A percentile compares a stretch with the other conserved stretches of the same genome.
These are phyloP conservation scores for Scaptomyza parva DNA, from an alignment of 2,888 invertebrate species.

Conservation along the genomic window DNA sequence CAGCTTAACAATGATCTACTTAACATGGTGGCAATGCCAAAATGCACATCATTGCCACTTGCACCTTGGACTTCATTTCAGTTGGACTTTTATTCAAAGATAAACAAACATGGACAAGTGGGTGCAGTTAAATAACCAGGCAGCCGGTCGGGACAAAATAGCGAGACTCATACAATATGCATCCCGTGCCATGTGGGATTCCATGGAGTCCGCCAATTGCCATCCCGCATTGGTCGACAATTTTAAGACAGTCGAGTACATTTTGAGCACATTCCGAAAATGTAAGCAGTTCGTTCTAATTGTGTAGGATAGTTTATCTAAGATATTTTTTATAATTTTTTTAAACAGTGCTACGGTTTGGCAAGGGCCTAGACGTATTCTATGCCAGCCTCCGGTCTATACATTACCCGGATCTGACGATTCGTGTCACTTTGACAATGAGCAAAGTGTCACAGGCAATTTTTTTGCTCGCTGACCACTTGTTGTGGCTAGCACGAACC, in stretches of 20 bases:
- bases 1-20: slow-evolving; percentile 3
- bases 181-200: slow-evolving; percentile 92
- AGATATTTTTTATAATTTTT: background rate
- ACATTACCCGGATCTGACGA: slow-evolving; percentile 89
- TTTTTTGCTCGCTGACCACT: slow-evolving; percentile 93
- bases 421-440: slow-evolving; percentile 90
- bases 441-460: slow-evolving; percentile 92
- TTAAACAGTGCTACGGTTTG: slow-evolving; percentile 91
- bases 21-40: slow-evolving; percentile 23
- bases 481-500: slow-evolving; percentile 93
- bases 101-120: slow-evolving; percentile 81
- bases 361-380: slow-evolving; percentile 92
- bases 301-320: background rate
- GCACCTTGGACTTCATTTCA: slow-evolving; percentile 69
- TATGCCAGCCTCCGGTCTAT: slow-evolving; percentile 90
- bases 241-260: slow-evolving; percentile 92
- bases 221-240: slow-evolving; percentile 89
- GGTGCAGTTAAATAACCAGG: slow-evolving; percentile 82
- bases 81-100: slow-evolving; percentile 41
- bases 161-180: slow-evolving; percentile 91
- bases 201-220: slow-evolving; percentile 86
- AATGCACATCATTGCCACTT: slow-evolving; percentile 27
- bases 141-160: slow-evolving; percentile 83
- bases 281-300: slow-evolving; percentile 86
- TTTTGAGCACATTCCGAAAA: slow-evolving; percentile 94